Conservation (phyloP, 92 coral and sea anemone species). For the Porites cylindrica region DNA sequence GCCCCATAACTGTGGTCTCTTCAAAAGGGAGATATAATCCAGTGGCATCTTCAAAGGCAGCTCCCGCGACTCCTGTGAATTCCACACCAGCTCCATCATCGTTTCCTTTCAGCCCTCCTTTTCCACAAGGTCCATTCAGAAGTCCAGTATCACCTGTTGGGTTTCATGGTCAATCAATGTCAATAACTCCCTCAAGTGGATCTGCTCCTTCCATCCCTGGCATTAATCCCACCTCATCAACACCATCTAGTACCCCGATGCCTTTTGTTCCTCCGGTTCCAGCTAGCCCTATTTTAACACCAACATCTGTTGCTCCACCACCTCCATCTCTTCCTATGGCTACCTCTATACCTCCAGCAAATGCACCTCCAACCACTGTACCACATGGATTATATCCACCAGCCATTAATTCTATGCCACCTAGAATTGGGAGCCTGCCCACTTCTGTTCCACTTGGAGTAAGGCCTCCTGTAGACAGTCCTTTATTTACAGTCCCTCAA, state of each 20-base stretch:
- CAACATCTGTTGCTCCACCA: neutral
- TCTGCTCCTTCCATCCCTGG: neutral
- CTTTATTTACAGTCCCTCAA: slow-evolving; percentile 9
- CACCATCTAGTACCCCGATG: slow-evolving; percentile 6
- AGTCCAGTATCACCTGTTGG: slow-evolving; percentile 12
- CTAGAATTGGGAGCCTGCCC: neutral
- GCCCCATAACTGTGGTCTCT: slow-evolving; percentile 46
- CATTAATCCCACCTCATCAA: neutral
- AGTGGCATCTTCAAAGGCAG: neutral
- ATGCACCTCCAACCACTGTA: neutral
- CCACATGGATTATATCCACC: neutral
- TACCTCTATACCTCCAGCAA: slow-evolving; percentile 5
- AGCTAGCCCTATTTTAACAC: neutral
- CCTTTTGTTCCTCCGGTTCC: slow-evolving; percentile 6
- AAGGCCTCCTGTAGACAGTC: neutral
- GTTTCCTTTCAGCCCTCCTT: slow-evolving; percentile 32
- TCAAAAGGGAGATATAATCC: slow-evolving; percentile 40
- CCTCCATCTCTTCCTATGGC: neutral
- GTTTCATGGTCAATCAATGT: slow-evolving; percentile 11
- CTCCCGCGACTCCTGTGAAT: slow-evolving; percentile 11
- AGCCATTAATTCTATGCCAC: slow-evolving; percentile 8
- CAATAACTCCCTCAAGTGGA: neutral
- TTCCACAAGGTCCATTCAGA: slow-evolving; percentile 44
- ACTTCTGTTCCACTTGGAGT: neutral
- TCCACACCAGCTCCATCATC: neutral